Evolutionary conservation across 2,113 vertebrate species (phyloP), one percentile per base, ranked within the genome.

Genomic region (Oncorhynchus gorbuscha): DNA sequence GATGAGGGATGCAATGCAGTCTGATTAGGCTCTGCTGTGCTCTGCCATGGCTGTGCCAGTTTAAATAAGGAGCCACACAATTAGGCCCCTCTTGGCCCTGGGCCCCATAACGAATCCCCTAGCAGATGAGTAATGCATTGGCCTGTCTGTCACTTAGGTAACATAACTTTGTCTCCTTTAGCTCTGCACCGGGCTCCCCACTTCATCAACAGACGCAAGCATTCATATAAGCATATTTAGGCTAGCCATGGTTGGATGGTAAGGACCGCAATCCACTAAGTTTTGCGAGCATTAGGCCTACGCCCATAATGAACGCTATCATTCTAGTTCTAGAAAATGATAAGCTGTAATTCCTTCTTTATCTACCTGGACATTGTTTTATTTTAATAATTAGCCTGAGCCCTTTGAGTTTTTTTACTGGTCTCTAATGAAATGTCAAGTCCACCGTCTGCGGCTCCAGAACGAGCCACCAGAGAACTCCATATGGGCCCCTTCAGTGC

Each of bases 81-180:
- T 86, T 84, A 84, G 76, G 73, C 68, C 66, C 79, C 71, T 80
- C 55, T 66, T 64, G 75, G 75, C 75, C 55, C 35, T 9, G 71
- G 75, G 75, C 75, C 55, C 45, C 14, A 62, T 78, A 76, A 80
- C 80, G 77, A 84, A 82, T 82, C 71, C 77, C 71, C 35, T 62
- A 69, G 77, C 75, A 79, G 76, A 78, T 83, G 78, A 85, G 79
- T 79, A 76, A 86, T 80, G 74, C 59, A 78, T 81, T 76, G 77
- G 70, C 70, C 72, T 83, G 77, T 81, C 81, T 74, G 73, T 77
- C 48, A 51, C 69, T 79, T 79, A 76, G 75, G 72, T 81, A 76
- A 73, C 68, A 69, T 61, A 80, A 73, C 82, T 78, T 76, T 78
- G 80, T 80, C 78, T 81, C 72, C 73, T 82, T 78, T 80, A 65